A percentile compares a stretch with the other conserved stretches of the same genome.
These are phyloP conservation scores for Drosophila maculinotata DNA, from an alignment of 2,888 invertebrate genomes.

Conservation along the genomic window DNA sequence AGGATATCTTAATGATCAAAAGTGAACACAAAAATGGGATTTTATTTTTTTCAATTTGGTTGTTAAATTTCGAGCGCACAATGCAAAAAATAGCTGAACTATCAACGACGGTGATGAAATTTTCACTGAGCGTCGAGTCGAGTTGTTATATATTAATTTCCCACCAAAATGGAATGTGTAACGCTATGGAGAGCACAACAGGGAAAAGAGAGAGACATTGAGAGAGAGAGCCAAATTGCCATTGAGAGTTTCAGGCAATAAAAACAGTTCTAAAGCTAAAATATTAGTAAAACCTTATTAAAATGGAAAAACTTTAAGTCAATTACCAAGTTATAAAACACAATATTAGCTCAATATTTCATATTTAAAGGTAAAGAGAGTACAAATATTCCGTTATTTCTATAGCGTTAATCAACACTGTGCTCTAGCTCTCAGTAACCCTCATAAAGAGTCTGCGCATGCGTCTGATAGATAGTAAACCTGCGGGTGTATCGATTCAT, in stretches of 20 bases:
- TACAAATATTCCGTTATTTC: slow-evolving; percentile 49
- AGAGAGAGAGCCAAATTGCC: slow-evolving; percentile 17
- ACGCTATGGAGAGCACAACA: slow-evolving; percentile 42
- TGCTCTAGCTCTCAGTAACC: slow-evolving; percentile 20
- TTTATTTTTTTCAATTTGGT: slow-evolving; percentile 42
- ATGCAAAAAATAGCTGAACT: slow-evolving; percentile 73
- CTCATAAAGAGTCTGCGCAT: slow-evolving; percentile 44
- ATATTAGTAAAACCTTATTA: neutral
- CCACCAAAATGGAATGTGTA: slow-evolving; percentile 65
- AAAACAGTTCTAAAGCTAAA: neutral
- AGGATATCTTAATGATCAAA: slow-evolving; percentile 32
- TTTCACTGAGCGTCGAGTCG: slow-evolving; percentile 81
- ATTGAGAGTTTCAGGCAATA: neutral
- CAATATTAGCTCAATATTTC: neutral
- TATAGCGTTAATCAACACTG: slow-evolving; percentile 51
- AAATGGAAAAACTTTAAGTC: neutral
- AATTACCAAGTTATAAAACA: neutral
- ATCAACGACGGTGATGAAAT: slow-evolving; percentile 83
- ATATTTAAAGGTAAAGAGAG: neutral
- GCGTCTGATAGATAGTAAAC: slow-evolving; percentile 43
- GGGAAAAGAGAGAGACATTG: neutral
- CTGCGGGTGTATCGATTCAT: slow-evolving; percentile 73
- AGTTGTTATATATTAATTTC: slow-evolving; percentile 70
- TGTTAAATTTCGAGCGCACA: slow-evolving; percentile 48
- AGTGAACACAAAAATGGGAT: slow-evolving; percentile 37